phyloP scores from a whole-genome alignment of 2,797 vertebrate species.

The Danio choprae region DNA sequence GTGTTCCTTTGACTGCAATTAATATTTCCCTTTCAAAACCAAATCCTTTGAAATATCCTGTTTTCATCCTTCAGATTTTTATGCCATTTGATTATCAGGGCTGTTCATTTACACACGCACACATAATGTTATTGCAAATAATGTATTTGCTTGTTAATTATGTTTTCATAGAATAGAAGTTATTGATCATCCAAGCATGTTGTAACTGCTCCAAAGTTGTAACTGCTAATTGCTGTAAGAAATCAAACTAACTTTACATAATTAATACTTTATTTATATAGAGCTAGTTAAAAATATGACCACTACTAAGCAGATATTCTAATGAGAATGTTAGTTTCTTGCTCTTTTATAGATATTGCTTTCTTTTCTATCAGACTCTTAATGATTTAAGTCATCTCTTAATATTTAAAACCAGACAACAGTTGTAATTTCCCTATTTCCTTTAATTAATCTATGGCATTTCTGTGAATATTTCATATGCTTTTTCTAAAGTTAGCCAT shows the following conservation, averaged over 20 bases:
- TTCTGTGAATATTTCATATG: not conserved
- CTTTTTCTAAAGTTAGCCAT: not conserved
- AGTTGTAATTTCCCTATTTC: not conserved
- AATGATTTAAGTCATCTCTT: slow-evolving; percentile 1
- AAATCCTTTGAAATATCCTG: not conserved
- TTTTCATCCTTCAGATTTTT: not conserved
- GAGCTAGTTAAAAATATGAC: not conserved
- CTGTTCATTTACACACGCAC: not conserved
- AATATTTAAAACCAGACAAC: slow-evolving; percentile 12
- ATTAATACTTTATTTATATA: not conserved
- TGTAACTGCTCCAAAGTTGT: not conserved
- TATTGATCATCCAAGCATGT: not conserved
- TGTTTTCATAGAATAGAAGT: not conserved
- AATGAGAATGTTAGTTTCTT: slow-evolving; percentile 17
- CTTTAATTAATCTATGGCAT: not conserved
- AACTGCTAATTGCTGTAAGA: not conserved
- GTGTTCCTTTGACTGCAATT: not conserved
- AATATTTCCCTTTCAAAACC: slow-evolving; percentile 27
- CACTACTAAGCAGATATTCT: not conserved
- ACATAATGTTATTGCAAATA: not conserved
- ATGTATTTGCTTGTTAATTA: slow-evolving; percentile 1
- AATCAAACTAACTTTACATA: slow-evolving; percentile 1
- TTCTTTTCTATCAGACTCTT: slow-evolving; percentile 8
- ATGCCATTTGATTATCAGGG: not conserved
- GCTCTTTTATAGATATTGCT: slow-evolving; percentile 6